phyloP scores from a whole-genome alignment of 2,797 vertebrate species.

The Lepus townsendii region DNA sequence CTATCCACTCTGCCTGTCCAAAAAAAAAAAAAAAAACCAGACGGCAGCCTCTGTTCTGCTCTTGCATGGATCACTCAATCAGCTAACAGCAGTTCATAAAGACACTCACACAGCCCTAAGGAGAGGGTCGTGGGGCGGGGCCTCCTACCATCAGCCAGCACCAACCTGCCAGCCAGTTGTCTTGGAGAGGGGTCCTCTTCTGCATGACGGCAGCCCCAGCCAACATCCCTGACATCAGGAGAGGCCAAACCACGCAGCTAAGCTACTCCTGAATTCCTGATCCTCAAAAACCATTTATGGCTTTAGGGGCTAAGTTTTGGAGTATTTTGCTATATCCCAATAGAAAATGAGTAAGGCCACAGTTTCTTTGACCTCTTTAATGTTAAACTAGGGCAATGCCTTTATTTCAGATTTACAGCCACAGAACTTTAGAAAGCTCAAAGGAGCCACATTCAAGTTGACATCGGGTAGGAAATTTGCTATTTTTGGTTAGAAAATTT shows the following conservation, averaged over 20 bases:
- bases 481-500: slow-evolving; percentile 44
- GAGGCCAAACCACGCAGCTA: neutral
- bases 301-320: neutral
- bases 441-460: neutral
- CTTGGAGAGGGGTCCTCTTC: neutral
- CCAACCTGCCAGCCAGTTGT: neutral
- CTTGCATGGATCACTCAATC: neutral
- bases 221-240: neutral
- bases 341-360: neutral
- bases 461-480: neutral
- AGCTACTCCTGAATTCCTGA: neutral
- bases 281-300: neutral
- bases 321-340: neutral
- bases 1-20: too few species aligned
- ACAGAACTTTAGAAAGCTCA: slow-evolving; percentile 16
- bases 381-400: slow-evolving; percentile 4
- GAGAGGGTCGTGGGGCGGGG: neutral
- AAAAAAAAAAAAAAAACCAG: neutral
- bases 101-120: neutral
- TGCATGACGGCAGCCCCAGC: neutral
- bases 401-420: slow-evolving; percentile 51
- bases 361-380: slow-evolving; percentile 22
- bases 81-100: neutral
- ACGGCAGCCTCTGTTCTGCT: neutral
- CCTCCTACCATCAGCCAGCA: neutral